A percentile compares a stretch with the other conserved stretches of the same genome.
phyloP scores from a whole-genome alignment of 2,113 vertebrate genomes.

The Dasyprocta punctata region DNA sequence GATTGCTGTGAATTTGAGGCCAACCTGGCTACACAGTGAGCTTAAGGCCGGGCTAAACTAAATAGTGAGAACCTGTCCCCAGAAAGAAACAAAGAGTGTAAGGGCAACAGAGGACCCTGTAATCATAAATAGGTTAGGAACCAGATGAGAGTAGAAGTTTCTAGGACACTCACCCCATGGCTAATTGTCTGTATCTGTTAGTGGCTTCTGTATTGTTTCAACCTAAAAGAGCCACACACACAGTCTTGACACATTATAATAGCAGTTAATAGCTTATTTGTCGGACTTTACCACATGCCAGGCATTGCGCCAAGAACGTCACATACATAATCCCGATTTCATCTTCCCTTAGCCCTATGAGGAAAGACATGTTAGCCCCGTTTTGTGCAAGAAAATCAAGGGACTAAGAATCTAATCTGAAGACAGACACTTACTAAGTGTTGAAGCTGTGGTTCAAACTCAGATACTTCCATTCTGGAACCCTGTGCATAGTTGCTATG shows the following conservation, averaged over 20 bases:
- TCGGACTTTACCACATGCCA: neutral
- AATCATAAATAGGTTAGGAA: neutral
- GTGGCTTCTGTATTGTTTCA: neutral
- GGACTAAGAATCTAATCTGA: neutral
- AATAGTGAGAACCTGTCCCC: neutral
- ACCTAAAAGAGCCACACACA: rapidly evolving
- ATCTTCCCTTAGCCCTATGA: neutral
- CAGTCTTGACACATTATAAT: neutral
- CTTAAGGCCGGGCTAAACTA: neutral
- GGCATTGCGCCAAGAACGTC: neutral
- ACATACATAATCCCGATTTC: neutral
- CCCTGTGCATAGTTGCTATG: neutral
- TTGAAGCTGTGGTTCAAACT: neutral
- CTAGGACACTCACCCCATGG: rapidly evolving
- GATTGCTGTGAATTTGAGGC: neutral
- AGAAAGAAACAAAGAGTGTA: neutral
- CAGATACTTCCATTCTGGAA: neutral
- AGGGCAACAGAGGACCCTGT: neutral
- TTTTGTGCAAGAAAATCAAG: neutral
- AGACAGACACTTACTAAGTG: neutral
- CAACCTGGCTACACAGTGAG: neutral
- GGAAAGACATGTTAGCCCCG: neutral
- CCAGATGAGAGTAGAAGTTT: neutral
- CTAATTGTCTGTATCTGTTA: neutral
- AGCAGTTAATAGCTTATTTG: neutral